Base-by-base conservation (phyloP, 35 echinoderm and acorn worm species). In the Holothuria glaberrima region DNA sequence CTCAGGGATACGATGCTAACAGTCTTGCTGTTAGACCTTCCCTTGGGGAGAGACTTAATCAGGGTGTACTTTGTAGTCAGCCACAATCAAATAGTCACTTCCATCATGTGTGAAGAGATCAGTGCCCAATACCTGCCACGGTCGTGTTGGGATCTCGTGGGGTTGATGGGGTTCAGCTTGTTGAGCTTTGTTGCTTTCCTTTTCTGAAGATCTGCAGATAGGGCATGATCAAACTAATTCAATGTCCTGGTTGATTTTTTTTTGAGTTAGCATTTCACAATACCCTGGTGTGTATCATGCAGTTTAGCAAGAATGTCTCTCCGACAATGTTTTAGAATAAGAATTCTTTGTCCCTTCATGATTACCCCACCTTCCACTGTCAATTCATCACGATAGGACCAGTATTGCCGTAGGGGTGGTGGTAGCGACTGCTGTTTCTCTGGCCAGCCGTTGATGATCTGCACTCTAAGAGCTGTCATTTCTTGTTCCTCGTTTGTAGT, bases 241-340 rank as follows among this genome's bases (percentile, higher is more conserved):
- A 20, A 91, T 94, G 70, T 87, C 93, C 29, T 86, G 62, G 58
- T 94, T 94, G 71, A 94, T 92, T 68, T 78, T 92, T 32, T 45
- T 74, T 60, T 48, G 93, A 94, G 72, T 41, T 87, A 83, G 22
- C 75, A 91, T 91, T 94, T 94, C 7, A 61, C 70, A 41, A 61
- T 83, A 5, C 93, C 90, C 30, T 90, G 90, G 59, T 95, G 83
- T 9, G 72, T 90, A 50, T 92, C 77, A 64, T 92, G 94, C n/a
- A 95, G 50, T 54, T 41, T 41, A 7, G 22, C n/a, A 1, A 94
- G 68, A n/a, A 87, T 86, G 41, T 94, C 91, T 84, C 63, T 61
- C n/a, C 48, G 59, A 18, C 92, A 82, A 5, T 83, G 21, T 59
- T n/a, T 36, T 26, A 60, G 83, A 0, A 69, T 68, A 12, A 69